Percentiles rank a stretch among this genome's conserved stretches.
Evolutionary conservation across 2,113 vertebrate genomes (phyloP).

Genomic region (Capricornis sumatraensis): DNA sequence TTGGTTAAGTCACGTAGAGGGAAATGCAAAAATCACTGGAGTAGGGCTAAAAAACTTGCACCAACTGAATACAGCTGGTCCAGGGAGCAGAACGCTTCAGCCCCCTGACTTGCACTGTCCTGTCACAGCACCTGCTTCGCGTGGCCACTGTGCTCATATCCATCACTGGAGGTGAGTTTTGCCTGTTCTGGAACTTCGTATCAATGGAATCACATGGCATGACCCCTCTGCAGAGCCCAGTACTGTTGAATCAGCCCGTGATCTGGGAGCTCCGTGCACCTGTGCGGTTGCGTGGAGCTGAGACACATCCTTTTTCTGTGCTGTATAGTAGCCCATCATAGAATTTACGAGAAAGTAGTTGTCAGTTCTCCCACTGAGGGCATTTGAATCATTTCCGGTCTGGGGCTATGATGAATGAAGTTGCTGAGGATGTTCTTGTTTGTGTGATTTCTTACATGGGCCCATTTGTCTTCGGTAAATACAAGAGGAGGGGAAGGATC

Average conservation of each 20-base stretch:
- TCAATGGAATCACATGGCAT: background rate
- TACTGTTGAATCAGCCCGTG: background rate
- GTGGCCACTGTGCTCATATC: background rate
- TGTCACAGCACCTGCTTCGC: rapidly evolving
- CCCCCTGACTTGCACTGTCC: rapidly evolving
- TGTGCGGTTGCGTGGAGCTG: rapidly evolving
- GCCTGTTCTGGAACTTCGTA: background rate
- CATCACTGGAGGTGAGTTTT: background rate
- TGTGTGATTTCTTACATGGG: background rate
- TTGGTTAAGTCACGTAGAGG: background rate
- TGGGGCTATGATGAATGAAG: background rate
- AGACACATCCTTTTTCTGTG: background rate
- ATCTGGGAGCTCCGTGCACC: background rate
- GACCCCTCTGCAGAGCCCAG: background rate
- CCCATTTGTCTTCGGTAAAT: background rate
- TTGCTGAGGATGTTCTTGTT: background rate
- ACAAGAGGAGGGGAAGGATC: background rate
- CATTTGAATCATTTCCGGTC: background rate
- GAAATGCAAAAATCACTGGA: background rate
- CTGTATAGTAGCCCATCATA: background rate
- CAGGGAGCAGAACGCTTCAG: background rate
- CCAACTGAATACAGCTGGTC: background rate
- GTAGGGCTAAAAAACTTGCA: background rate
- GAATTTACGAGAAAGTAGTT: background rate
- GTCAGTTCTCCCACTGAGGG: background rate